Percentiles rank a stretch among this genome's conserved stretches.
These are phyloP conservation scores for Zaprionus tsacasi DNA, from an alignment of 1,140 invertebrate genomes.

Conservation along the genomic window DNA sequence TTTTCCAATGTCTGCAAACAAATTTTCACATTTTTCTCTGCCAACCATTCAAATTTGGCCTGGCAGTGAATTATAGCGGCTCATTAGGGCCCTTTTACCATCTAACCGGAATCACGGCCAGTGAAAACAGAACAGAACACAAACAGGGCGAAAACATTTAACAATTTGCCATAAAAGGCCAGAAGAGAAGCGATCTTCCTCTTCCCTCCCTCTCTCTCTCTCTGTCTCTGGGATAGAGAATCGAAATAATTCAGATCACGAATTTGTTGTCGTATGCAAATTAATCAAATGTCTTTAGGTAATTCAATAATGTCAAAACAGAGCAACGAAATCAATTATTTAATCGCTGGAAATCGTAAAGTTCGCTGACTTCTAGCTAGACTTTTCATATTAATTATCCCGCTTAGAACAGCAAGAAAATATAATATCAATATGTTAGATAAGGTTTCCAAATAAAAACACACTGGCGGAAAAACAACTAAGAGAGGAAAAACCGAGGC, in stretches of 20 bases:
- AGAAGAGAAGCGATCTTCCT: constrained; percentile 14
- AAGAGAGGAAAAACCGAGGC: constrained; percentile 7
- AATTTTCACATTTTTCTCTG: constrained; percentile 42
- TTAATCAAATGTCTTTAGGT: constrained; percentile 83
- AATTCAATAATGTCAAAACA: constrained; percentile 82
- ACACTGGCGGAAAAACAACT: constrained; percentile 8
- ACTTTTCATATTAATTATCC: constrained; percentile 68
- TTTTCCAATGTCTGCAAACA: constrained; percentile 43
- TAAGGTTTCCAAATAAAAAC: constrained; percentile 29
- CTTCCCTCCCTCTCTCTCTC: background rate
- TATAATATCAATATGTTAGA: constrained; percentile 75
- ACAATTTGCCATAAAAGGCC: constrained; percentile 75
- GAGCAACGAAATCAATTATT: constrained; percentile 73
- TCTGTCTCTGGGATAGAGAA: constrained; percentile 19
- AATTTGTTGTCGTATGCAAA: constrained; percentile 84
- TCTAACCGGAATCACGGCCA: constrained; percentile 65
- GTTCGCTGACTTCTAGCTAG: constrained; percentile 18
- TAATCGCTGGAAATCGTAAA: constrained; percentile 40
- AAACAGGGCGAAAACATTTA: constrained; percentile 50
- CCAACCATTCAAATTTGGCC: constrained; percentile 66
- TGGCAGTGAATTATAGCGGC: constrained; percentile 76
- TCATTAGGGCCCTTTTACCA: constrained; percentile 78
- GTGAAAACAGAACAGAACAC: constrained; percentile 40
- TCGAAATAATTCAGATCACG: constrained; percentile 84
- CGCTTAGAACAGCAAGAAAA: constrained; percentile 35